Conservation (phyloP, 2,113 vertebrate species). For the Peucedramus taeniatus region DNA sequence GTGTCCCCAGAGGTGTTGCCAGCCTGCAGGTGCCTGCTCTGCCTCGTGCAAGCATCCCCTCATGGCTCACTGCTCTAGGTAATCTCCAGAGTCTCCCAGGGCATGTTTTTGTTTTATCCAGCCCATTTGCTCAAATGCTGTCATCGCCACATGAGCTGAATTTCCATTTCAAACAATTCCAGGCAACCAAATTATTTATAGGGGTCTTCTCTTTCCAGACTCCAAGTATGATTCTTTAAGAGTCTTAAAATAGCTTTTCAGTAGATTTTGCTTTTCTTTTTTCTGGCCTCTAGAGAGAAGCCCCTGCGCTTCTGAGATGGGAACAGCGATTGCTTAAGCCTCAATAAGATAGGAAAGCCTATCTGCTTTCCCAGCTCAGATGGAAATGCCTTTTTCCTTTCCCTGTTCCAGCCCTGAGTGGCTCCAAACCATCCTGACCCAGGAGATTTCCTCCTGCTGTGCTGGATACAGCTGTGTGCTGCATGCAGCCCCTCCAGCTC, state of each 20-base stretch:
- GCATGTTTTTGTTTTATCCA: background rate
- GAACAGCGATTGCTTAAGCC: background rate
- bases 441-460: background rate
- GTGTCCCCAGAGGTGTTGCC: background rate
- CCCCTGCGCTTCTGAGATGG: rapidly evolving
- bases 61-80: background rate
- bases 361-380: background rate
- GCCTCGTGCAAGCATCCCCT: rapidly evolving
- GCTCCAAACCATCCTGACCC: background rate
- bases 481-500: background rate
- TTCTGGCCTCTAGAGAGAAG: background rate
- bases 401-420: background rate
- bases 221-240: background rate
- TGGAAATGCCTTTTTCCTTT: background rate
- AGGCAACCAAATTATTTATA: background rate
- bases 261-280: background rate
- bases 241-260: background rate
- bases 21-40: rapidly evolving
- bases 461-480: background rate
- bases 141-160: background rate
- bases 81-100: background rate
- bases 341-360: too few relatives aligned
- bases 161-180: conserved; percentile 29
- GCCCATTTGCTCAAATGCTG: background rate
- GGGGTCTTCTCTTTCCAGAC: background rate